A percentile compares a stretch with the other conserved stretches of the same genome.
Evolutionary conservation across 2,113 vertebrate genomes (phyloP).

Genomic region (Malurus melanocephalus): DNA sequence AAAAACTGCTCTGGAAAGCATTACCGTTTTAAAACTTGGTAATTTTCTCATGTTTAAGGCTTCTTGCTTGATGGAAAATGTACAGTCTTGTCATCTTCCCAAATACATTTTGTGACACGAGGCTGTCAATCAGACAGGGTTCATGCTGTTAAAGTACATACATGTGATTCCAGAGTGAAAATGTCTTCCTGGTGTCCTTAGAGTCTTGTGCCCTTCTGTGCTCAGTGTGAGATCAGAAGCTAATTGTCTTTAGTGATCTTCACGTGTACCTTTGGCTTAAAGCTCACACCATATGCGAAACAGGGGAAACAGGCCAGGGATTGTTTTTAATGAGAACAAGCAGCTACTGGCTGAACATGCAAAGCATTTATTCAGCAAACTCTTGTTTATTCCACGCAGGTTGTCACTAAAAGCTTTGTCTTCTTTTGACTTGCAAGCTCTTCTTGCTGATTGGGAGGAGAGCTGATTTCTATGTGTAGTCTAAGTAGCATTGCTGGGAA

Average conservation of each 20-base stretch:
- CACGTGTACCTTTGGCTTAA: background rate
- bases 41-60: background rate
- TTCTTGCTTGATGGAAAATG: background rate
- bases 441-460: background rate
- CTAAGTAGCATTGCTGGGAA: background rate
- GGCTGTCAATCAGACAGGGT: background rate
- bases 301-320: background rate
- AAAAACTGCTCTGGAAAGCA: background rate
- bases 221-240: background rate
- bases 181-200: background rate
- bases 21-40: rapidly evolving
- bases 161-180: background rate
- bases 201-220: background rate
- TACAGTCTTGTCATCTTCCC: background rate
- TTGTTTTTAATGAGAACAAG: background rate
- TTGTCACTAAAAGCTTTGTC: background rate
- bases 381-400: background rate
- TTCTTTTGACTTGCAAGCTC: background rate
- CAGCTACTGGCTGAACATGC: background rate
- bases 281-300: background rate
- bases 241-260: background rate
- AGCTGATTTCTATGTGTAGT: background rate
- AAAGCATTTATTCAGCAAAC: background rate
- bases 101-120: background rate
- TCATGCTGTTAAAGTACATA: rapidly evolving